Conservation (phyloP, 2,797 vertebrate species). For the Uromys caudimaculatus region DNA sequence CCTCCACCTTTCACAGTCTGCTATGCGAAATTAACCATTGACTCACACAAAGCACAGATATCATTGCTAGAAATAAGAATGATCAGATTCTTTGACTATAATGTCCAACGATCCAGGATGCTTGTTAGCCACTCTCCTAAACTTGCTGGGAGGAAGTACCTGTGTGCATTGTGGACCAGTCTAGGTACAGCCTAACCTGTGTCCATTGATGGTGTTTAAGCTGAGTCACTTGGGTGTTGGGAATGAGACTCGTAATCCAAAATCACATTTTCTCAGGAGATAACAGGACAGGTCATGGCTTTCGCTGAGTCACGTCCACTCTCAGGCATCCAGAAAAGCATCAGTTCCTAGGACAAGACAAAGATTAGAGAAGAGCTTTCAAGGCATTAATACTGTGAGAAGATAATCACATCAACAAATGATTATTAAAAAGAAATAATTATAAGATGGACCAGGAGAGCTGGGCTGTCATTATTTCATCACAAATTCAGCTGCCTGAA, state of each 20-base stretch:
- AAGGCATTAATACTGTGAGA: slow-evolving; percentile 52
- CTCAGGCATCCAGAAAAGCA: neutral
- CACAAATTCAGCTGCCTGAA: slow-evolving; percentile 51
- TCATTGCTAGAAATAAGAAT: slow-evolving; percentile 2
- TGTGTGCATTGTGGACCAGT: neutral
- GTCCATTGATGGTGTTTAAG: neutral
- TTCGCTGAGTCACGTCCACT: neutral
- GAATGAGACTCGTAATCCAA: neutral
- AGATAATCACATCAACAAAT: slow-evolving; percentile 64
- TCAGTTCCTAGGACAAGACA: slow-evolving; percentile 10
- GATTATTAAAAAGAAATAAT: slow-evolving; percentile 72
- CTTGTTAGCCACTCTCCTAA: neutral
- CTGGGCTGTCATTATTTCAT: slow-evolving; percentile 43
- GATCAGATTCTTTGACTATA: slow-evolving; percentile 2
- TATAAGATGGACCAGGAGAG: slow-evolving; percentile 54
- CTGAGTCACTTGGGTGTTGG: neutral
- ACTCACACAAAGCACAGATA: neutral
- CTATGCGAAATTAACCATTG: neutral
- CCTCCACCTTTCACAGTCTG: neutral
- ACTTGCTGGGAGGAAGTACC: neutral
- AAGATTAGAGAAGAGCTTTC: slow-evolving; percentile 57
- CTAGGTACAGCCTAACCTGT: neutral
- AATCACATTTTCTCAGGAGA: neutral
- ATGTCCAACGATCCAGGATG: neutral
- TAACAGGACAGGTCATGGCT: neutral